Evolutionary conservation across 1,140 invertebrate species (phyloP).

Genomic region (Bombus confusus): DNA sequence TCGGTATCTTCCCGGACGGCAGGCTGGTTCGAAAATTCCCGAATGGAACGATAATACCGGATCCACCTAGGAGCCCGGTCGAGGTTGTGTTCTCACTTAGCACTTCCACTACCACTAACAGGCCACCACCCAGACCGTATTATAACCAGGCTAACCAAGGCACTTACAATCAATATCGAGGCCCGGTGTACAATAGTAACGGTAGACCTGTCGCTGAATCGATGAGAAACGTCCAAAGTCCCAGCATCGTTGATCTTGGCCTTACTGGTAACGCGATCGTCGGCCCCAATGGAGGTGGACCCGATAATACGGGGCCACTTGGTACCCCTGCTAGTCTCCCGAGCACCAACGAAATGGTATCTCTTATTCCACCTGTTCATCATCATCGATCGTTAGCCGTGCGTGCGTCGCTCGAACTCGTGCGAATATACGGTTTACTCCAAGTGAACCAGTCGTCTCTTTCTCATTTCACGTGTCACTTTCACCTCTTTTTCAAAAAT

Average conservation of each 20-base stretch:
- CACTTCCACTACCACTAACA: slow-evolving; percentile 80
- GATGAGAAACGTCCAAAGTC: slow-evolving; percentile 65
- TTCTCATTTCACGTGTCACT: not conserved
- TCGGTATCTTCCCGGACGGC: slow-evolving; percentile 88
- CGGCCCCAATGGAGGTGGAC: slow-evolving; percentile 69
- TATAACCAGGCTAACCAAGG: slow-evolving; percentile 77
- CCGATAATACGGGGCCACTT: slow-evolving; percentile 72
- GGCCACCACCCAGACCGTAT: slow-evolving; percentile 67
- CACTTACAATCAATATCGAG: slow-evolving; percentile 73
- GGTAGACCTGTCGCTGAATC: slow-evolving; percentile 69
- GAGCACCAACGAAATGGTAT: slow-evolving; percentile 78
- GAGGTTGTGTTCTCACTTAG: slow-evolving; percentile 81
- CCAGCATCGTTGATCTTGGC: slow-evolving; percentile 76
- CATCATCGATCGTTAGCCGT: slow-evolving; percentile 54
- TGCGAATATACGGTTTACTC: not conserved
- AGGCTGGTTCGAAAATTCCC: slow-evolving; percentile 88
- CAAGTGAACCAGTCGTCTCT: not conserved
- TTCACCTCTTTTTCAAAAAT: not conserved
- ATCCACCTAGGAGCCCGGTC: slow-evolving; percentile 83
- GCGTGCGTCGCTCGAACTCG: not conserved
- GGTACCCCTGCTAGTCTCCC: slow-evolving; percentile 74
- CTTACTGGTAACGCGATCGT: slow-evolving; percentile 77
- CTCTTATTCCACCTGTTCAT: slow-evolving; percentile 68
- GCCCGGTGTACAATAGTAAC: slow-evolving; percentile 73
- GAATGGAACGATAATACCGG: slow-evolving; percentile 88